Base-by-base conservation (phyloP, 2,113 vertebrate species). In the Hippocampus abdominalis region DNA sequence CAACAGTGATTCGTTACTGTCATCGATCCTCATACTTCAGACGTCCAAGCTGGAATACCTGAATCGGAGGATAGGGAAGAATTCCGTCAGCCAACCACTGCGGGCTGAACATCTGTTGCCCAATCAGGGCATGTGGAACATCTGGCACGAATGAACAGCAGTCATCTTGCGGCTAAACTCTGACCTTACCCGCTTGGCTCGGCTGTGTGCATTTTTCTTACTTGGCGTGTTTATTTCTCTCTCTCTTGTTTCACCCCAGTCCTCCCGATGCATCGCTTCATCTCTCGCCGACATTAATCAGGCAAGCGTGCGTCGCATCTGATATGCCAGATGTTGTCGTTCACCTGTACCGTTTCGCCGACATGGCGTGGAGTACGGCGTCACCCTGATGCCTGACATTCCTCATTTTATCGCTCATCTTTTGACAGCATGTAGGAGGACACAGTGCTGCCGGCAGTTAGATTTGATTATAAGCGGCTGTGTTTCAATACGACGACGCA, bases 51-150 rank as follows among this genome's bases (percentile, higher is more conserved):
- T 29, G 4, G 8, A 71, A 39, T 68, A 79, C 81, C 76, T 74
- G 62, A 79, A 74, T 75, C 40, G 63, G 32, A 62, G 27, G 74
- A 42, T 48, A 74, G 75, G 66, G 36, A 40, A 66, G 44, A 72
- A 63, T 80, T 71, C 51, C 65, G 20, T 79, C 79, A 74, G 76
- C 78, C 76, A 86, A 82, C 77, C 83, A 78, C 69, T 46, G 63
- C 48, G 39, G 68, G 68, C 18, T 0, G 67, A 85, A 82, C 90
- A 85, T 86, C 81, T 88, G 84, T 71, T 73, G 53, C 64, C 71
- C 87, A 88, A 88, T 86, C 76, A 73, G 48, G 78, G 73, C 64
- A 76, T 78, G 75, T 66, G 78, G 71, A 89, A 84, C 85, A 89
- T 84, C 84, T 90, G 84, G 77, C 74, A 23, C 66, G 70, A 74